Evolutionary conservation across 2,113 vertebrate species (phyloP).

Genomic region (Centropristis striata): DNA sequence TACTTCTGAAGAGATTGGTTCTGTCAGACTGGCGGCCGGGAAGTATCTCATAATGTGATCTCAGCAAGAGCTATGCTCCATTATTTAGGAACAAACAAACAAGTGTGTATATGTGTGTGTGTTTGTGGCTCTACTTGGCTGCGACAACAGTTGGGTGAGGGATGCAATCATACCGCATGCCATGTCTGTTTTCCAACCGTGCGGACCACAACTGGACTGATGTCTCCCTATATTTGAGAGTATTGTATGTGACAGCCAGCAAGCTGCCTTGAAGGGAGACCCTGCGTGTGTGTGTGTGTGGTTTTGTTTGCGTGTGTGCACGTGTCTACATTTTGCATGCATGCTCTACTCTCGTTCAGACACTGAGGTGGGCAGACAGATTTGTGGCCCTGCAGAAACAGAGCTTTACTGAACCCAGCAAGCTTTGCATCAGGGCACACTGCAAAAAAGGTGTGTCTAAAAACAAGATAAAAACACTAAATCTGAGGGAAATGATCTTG

Average conservation of each 20-base stretch:
- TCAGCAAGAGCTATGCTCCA: slow-evolving; percentile 50
- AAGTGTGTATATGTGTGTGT: slow-evolving; percentile 5
- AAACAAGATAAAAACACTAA: too few relatives aligned
- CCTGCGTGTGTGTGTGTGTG: neutral
- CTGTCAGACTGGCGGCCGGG: slow-evolving; percentile 42
- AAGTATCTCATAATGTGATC: slow-evolving; percentile 59
- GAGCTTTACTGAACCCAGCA: neutral
- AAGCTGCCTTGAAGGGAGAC: slow-evolving; percentile 51
- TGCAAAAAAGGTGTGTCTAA: too few relatives aligned
- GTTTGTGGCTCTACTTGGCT: neutral
- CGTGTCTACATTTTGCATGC: slow-evolving; percentile 26
- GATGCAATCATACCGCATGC: neutral
- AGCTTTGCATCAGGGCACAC: slow-evolving; percentile 18
- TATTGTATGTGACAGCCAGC: slow-evolving; percentile 45
- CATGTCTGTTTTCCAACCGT: slow-evolving; percentile 15
- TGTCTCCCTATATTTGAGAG: slow-evolving; percentile 13
- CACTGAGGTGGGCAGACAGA: slow-evolving; percentile 53
- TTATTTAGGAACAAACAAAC: slow-evolving; percentile 68
- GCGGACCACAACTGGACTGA: slow-evolving; percentile 20
- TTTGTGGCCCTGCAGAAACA: slow-evolving; percentile 29
- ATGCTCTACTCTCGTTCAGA: slow-evolving; percentile 33
- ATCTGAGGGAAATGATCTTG: too few relatives aligned
- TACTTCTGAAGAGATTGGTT: slow-evolving; percentile 59
- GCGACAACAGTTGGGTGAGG: neutral
- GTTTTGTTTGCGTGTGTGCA: slow-evolving; percentile 8